A percentile compares a stretch with the other conserved stretches of the same genome.
Conservation (phyloP, 2,888 invertebrate species). For the Syrphus vitripennis region DNA sequence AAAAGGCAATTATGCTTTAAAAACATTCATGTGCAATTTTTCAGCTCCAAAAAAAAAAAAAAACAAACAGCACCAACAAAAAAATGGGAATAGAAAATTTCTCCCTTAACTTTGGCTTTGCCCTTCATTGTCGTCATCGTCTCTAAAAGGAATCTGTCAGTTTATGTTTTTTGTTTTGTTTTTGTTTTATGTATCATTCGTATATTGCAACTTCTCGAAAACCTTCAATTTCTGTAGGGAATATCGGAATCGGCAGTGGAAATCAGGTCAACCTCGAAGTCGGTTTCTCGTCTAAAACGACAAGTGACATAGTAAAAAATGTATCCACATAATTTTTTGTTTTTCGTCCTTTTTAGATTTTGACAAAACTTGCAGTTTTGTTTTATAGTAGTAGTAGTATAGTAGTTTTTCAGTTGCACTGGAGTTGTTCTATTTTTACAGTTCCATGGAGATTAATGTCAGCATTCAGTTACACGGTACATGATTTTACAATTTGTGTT, state of each 20-base stretch:
- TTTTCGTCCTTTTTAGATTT: conserved; percentile 4
- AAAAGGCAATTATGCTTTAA: not conserved
- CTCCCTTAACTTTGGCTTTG: not conserved
- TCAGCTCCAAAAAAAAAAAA: not conserved
- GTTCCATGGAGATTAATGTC: conserved; percentile 62
- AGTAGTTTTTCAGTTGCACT: conserved; percentile 2
- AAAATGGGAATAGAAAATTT: not conserved
- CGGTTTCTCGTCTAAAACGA: not conserved
- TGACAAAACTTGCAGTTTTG: conserved; percentile 1
- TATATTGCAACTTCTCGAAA: not conserved
- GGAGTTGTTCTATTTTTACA: conserved; percentile 52
- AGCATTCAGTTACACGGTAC: conserved; percentile 52
- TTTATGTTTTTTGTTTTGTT: not conserved
- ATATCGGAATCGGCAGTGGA: conserved; percentile 29
- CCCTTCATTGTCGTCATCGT: too few species aligned
- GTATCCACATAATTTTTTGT: not conserved
- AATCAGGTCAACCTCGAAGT: conserved; percentile 29
- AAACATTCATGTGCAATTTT: not conserved
- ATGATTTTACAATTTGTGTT: conserved; percentile 64
- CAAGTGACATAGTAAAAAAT: conserved; percentile 1
- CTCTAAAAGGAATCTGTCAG: conserved; percentile 19
- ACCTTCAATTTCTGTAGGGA: conserved; percentile 1
- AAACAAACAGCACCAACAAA: not conserved
- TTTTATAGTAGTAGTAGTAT: not conserved
- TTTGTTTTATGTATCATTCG: not conserved